These are phyloP conservation scores for Tragelaphus buxtoni DNA, from an alignment of 2,113 vertebrate genomes.

Conservation along the genomic window DNA sequence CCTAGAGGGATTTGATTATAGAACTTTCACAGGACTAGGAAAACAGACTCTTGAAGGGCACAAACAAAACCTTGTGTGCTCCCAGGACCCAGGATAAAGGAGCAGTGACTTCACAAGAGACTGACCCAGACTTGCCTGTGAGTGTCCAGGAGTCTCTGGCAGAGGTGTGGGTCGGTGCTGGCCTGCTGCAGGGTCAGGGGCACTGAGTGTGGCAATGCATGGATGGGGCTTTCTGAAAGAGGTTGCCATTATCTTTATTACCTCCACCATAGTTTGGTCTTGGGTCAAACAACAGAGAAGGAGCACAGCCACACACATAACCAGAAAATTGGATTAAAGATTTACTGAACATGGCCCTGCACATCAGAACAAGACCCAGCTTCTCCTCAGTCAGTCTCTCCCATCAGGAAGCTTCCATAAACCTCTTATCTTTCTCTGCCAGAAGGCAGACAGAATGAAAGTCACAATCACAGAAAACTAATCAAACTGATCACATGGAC, in stretches of 20 bases:
- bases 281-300: not conserved
- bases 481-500: not conserved
- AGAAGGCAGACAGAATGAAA: not conserved
- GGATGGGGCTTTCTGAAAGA: not conserved
- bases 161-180: not conserved
- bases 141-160: not conserved
- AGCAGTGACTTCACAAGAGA: not conserved
- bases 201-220: not conserved
- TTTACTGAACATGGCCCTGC: not conserved
- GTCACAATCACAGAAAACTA: not conserved
- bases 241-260: not conserved
- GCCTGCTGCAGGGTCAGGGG: rapidly evolving
- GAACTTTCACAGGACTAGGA: not conserved
- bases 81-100: not conserved
- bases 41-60: not conserved
- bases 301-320: not conserved
- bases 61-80: not conserved
- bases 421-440: not conserved
- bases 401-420: not conserved
- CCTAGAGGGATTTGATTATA: not conserved
- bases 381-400: not conserved
- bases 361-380: not conserved
- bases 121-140: not conserved
- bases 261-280: not conserved
- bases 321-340: not conserved